phyloP scores from a whole-genome alignment of 2,797 vertebrate genomes.

The Sebastes kiyomatsui region DNA sequence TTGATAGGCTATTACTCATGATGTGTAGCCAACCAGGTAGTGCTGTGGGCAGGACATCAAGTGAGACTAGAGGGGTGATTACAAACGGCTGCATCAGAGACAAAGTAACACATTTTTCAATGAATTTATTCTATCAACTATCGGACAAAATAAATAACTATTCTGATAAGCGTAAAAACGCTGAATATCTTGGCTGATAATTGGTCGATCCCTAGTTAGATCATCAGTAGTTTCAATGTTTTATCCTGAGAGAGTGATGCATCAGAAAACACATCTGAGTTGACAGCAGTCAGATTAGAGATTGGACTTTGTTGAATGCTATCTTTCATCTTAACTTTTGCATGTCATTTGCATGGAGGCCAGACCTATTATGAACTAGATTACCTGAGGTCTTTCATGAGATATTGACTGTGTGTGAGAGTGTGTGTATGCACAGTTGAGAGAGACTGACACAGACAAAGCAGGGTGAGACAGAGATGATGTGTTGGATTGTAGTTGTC shows the following conservation, averaged over 20 bases:
- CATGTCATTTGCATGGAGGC: constrained; percentile 26
- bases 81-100: not conserved
- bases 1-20: too few species aligned
- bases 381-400: not conserved
- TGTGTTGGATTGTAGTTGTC: not conserved
- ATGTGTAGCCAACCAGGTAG: not conserved
- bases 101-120: not conserved
- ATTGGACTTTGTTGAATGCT: not conserved
- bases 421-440: not conserved
- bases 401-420: not conserved
- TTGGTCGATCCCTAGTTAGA: not conserved
- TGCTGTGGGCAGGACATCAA: not conserved
- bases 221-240: not conserved
- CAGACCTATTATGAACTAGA: constrained; percentile 2
- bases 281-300: not conserved
- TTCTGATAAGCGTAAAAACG: too few species aligned
- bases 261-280: not conserved
- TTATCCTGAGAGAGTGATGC: not conserved
- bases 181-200: not conserved
- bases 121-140: not conserved
- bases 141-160: too few species aligned
- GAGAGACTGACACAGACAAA: not conserved
- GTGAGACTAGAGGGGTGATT: not conserved
- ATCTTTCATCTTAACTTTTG: constrained; percentile 21
- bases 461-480: not conserved